These are phyloP conservation scores for Carcharodon carcharias DNA, from an alignment of 2,797 vertebrate genomes.

Conservation along the genomic window DNA sequence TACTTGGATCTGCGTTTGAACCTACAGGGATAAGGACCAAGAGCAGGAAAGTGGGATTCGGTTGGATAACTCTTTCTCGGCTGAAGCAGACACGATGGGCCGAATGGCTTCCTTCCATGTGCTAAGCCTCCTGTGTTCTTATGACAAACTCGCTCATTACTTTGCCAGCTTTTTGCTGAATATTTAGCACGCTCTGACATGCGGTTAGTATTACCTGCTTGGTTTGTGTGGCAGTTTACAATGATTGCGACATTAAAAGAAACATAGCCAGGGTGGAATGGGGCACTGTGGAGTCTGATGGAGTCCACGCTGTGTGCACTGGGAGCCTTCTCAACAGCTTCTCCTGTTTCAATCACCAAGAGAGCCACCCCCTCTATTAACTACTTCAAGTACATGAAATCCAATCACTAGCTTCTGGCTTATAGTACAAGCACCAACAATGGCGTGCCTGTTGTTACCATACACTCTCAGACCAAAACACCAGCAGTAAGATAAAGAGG, in stretches of 20 bases:
- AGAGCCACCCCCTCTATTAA: not conserved
- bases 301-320: not conserved
- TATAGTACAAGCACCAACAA: not conserved
- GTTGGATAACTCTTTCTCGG: not conserved
- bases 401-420: not conserved
- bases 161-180: not conserved
- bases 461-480: not conserved
- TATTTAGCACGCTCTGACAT: not conserved
- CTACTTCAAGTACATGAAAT: constrained; percentile 23
- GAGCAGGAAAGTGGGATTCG: not conserved
- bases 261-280: not conserved
- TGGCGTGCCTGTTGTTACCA: not conserved
- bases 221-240: not conserved
- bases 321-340: not conserved
- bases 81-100: not conserved
- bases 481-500: not conserved
- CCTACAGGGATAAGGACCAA: not conserved
- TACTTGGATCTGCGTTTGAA: not conserved
- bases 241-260: not conserved
- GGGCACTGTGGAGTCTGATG: not conserved
- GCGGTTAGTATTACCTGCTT: not conserved
- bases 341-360: not conserved
- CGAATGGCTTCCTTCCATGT: not conserved
- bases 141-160: not conserved
- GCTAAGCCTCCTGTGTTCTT: not conserved